Conservation (phyloP, 2,113 vertebrate species). For the Phaetusa simplex region DNA sequence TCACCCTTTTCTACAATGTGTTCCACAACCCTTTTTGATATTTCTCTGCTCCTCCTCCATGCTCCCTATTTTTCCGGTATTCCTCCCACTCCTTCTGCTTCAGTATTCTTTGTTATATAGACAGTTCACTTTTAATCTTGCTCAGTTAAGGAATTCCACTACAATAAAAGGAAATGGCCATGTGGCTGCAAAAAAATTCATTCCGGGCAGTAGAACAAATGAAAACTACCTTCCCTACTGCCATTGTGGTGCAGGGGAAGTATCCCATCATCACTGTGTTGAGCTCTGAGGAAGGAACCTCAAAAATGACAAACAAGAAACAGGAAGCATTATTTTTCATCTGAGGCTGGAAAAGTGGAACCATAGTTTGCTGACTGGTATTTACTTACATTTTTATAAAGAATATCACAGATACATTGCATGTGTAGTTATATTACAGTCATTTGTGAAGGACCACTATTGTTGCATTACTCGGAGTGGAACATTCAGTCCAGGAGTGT, state of each 20-base stretch:
- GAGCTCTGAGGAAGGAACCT: neutral
- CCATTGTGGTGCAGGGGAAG: neutral
- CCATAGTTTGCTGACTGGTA: neutral
- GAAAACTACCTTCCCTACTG: neutral
- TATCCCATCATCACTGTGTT: neutral
- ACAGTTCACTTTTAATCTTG: conserved; percentile 50
- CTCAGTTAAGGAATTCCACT: conserved; percentile 30
- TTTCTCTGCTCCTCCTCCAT: conserved; percentile 42
- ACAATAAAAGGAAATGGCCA: neutral
- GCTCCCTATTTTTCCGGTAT: conserved; percentile 18
- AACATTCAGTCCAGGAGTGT: neutral
- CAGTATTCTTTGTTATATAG: neutral
- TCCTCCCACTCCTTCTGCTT: conserved; percentile 48
- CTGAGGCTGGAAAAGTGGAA: neutral
- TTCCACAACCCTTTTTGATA: conserved; percentile 13
- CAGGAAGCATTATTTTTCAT: neutral
- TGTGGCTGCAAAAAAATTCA: neutral
- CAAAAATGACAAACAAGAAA: neutral
- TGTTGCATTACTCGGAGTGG: neutral
- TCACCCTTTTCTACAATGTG: neutral
- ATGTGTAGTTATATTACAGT: neutral
- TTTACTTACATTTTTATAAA: neutral
- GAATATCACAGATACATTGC: neutral
- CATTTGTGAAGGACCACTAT: neutral
- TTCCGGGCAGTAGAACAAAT: neutral